A percentile compares a stretch with the other conserved stretches of the same genome.
These are phyloP conservation scores for Zoroaster sp. DNA, from an alignment of 53 echinoderm and acorn worm species.

Conservation along the genomic window DNA sequence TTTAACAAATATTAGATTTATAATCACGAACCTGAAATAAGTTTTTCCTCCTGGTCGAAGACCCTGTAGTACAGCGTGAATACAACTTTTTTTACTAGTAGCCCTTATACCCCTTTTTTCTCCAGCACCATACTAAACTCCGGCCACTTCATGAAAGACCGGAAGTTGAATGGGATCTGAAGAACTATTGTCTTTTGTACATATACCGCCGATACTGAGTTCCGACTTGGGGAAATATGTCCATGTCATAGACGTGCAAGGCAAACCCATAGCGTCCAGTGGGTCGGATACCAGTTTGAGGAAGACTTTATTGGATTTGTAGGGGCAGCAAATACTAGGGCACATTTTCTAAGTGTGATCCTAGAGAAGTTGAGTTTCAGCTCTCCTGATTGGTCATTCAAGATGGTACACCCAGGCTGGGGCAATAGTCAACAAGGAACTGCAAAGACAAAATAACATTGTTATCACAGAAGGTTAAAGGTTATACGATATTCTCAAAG, in stretches of 20 bases:
- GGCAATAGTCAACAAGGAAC: no score
- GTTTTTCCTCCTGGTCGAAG: conserved; percentile 25
- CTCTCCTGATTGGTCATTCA: conserved; percentile 32
- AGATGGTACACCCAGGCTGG: conserved; percentile 33
- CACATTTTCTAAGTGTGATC: conserved; percentile 27
- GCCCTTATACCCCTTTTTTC: not conserved
- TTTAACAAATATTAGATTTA: not conserved
- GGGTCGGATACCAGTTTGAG: conserved; percentile 43
- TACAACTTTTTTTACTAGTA: not conserved
- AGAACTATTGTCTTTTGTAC: not conserved
- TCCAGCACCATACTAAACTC: conserved; percentile 42
- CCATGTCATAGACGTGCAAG: conserved; percentile 34
- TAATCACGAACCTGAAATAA: conserved; percentile 30
- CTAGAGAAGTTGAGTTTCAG: conserved; percentile 29
- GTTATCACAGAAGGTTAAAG: not conserved
- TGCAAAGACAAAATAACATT: not conserved
- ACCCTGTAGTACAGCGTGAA: conserved; percentile 48
- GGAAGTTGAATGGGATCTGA: conserved; percentile 27
- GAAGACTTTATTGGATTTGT: conserved; percentile 43
- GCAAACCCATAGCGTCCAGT: conserved; percentile 2
- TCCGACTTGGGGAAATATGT: conserved; percentile 18
- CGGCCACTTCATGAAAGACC: conserved; percentile 50
- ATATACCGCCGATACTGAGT: conserved; percentile 47
- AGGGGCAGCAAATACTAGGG: conserved; percentile 40
- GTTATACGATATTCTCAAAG: no score